Evolutionary conservation across 2,113 vertebrate genomes (phyloP).

Genomic region (Leptobrachium leishanense): DNA sequence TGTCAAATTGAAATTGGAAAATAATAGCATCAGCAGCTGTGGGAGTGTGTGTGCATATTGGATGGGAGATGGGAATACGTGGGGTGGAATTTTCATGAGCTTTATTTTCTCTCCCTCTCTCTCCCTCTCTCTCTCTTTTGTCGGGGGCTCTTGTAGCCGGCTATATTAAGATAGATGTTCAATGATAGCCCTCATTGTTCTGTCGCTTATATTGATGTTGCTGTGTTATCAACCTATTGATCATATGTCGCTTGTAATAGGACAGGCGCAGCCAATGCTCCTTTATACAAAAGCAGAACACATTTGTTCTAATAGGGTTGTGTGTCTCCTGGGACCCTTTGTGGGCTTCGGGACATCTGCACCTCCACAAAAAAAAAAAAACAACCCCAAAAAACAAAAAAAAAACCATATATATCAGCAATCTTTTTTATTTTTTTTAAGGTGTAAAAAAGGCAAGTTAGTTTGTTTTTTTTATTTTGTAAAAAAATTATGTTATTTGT

Average conservation of each 20-base stretch:
- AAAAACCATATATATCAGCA: constrained; percentile 54
- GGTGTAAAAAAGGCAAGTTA: too few species aligned
- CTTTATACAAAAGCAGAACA: constrained; percentile 99
- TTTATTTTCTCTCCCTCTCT: constrained; percentile 80
- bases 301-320: constrained; percentile 99
- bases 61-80: constrained; percentile 96
- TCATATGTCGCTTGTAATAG: constrained; percentile 99
- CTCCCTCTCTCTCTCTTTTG: too few species aligned
- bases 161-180: constrained; percentile 99
- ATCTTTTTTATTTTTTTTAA: background rate
- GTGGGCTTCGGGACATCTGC: constrained; percentile 96
- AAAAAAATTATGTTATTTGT: too few species aligned
- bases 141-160: constrained; percentile 90
- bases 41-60: constrained; percentile 98
- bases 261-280: constrained; percentile 97
- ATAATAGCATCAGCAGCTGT: constrained; percentile 99
- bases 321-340: constrained; percentile 89
- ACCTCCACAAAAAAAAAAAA: constrained; percentile 91
- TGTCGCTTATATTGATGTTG: constrained; percentile 99
- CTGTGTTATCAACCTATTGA: constrained; percentile 99
- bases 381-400: constrained; percentile 80
- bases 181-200: constrained; percentile 99
- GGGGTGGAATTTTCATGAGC: constrained; percentile 99
- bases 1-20: constrained; percentile 99
- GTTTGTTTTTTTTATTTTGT: background rate